Evolutionary conservation across 92 coral and sea anemone genomes (phyloP).

Genomic region (Paramuricea clavata): DNA sequence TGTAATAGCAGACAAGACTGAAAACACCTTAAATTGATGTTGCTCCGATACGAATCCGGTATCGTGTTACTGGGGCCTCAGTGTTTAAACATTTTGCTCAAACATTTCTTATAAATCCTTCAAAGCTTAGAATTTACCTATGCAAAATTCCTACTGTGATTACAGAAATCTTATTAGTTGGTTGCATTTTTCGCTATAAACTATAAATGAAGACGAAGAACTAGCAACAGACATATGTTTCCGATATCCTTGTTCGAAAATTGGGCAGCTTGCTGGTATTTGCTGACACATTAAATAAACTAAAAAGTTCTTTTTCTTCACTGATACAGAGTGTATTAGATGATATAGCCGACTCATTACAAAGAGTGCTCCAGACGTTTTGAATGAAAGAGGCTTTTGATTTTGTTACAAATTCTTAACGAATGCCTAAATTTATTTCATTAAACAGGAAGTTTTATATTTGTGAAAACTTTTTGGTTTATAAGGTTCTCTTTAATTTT

Average conservation of each 20-base stretch:
- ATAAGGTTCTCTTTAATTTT: too few species aligned
- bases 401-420: neutral
- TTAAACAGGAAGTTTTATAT: neutral
- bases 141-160: too few species aligned
- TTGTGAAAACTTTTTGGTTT: neutral
- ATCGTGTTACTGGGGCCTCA: too few species aligned
- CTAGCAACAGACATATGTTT: neutral
- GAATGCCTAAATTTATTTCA: neutral
- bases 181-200: too few species aligned
- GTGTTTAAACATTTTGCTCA: too few species aligned
- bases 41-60: too few species aligned
- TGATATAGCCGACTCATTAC: constrained; percentile 7
- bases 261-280: neutral
- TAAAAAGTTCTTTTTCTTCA: neutral
- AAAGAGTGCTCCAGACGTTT: neutral
- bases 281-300: neutral
- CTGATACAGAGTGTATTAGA: neutral
- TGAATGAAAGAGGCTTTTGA: neutral
- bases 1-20: too few species aligned
- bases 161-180: too few species aligned
- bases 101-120: too few species aligned
- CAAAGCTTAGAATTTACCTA: too few species aligned
- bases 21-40: too few species aligned
- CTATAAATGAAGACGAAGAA: too few species aligned
- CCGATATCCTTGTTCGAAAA: neutral